These are phyloP conservation scores for Florisuga fusca DNA, from an alignment of 2,797 vertebrate genomes.

Conservation along the genomic window DNA sequence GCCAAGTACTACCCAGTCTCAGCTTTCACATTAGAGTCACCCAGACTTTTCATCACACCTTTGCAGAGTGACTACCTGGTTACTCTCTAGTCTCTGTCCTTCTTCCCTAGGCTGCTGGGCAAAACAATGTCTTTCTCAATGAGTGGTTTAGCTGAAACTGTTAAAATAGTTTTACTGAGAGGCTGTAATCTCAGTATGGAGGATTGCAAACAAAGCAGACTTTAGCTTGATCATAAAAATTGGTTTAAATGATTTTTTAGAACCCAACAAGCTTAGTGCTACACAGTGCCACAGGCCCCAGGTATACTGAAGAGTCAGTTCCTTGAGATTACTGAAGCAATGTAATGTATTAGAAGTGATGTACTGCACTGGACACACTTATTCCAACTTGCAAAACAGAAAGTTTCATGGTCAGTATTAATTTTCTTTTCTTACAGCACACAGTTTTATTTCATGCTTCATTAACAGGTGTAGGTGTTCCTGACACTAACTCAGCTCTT, in stretches of 20 bases:
- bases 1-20: not conserved
- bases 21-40: not conserved
- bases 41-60: not conserved
- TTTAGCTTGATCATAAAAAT: not conserved
- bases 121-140: not conserved
- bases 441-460: slow-evolving; percentile 53
- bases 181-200: not conserved
- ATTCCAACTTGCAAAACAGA: slow-evolving; percentile 24
- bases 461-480: slow-evolving; percentile 25
- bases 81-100: not conserved
- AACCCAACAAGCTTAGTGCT: not conserved
- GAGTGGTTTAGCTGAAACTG: not conserved
- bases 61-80: not conserved
- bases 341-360: not conserved
- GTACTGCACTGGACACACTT: not conserved
- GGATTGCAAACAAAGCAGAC: not conserved
- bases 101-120: not conserved
- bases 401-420: slow-evolving; percentile 12
- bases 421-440: slow-evolving; percentile 29
- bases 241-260: not conserved
- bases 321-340: not conserved
- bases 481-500: slow-evolving; percentile 20
- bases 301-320: not conserved
- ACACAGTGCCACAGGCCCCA: not conserved
- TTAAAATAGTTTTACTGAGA: not conserved